These are phyloP conservation scores for Bursaphelenchus mucronatus DNA, from an alignment of 1,140 invertebrate genomes.

Conservation along the genomic window DNA sequence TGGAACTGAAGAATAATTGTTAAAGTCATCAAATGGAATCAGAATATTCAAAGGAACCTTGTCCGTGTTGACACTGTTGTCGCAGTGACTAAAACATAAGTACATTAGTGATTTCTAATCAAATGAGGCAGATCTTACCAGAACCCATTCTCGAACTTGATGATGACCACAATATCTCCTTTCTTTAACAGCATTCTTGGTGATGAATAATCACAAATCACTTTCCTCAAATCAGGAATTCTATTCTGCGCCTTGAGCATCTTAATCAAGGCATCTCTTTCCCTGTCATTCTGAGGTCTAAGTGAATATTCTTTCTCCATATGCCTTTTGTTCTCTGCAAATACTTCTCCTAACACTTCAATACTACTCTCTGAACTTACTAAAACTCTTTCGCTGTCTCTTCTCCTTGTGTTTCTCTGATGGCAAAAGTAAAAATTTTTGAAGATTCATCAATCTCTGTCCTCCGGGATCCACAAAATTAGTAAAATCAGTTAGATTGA, in stretches of 20 bases:
- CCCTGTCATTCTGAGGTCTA: conserved; percentile 31
- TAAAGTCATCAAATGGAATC: conserved; percentile 26
- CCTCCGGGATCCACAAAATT: conserved; percentile 6
- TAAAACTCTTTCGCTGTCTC: too few species aligned
- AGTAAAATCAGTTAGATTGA: conserved; percentile 25
- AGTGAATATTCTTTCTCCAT: background rate
- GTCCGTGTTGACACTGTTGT: conserved; percentile 30
- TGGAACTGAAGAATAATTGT: conserved; percentile 1
- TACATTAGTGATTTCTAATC: background rate
- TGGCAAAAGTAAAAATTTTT: too few species aligned
- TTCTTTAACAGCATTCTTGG: conserved; percentile 17
- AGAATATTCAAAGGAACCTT: conserved; percentile 26
- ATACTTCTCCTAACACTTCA: too few species aligned
- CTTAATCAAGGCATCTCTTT: conserved; percentile 36
- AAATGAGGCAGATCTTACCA: background rate
- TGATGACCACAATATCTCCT: conserved; percentile 30
- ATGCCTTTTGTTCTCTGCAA: too few species aligned
- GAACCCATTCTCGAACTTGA: conserved; percentile 19
- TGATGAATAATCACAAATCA: conserved; percentile 19
- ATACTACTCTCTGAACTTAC: too few species aligned
- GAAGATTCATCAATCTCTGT: too few species aligned
- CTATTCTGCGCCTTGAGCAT: conserved; percentile 26
- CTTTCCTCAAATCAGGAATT: conserved; percentile 15
- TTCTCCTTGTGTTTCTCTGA: too few species aligned
- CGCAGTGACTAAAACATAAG: conserved; percentile 29